Conservation (phyloP, 2,888 invertebrate species). For the Nephrotoma appendiculata region DNA sequence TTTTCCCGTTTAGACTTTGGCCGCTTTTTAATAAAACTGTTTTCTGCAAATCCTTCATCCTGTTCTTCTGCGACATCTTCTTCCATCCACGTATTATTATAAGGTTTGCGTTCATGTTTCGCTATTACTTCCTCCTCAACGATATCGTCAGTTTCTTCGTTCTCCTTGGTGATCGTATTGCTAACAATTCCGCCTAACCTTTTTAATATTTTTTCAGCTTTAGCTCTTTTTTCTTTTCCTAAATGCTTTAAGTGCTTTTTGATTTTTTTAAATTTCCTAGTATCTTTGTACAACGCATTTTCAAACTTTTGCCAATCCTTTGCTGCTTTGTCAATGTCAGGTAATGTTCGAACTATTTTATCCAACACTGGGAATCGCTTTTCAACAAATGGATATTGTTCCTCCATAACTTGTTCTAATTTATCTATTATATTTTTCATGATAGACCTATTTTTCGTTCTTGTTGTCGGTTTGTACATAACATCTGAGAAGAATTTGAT, state of each 20-base stretch:
- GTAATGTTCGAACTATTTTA: slow-evolving; percentile 14
- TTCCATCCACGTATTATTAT: slow-evolving; percentile 24
- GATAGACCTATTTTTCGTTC: slow-evolving; percentile 40
- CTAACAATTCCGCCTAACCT: slow-evolving; percentile 16
- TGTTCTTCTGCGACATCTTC: slow-evolving; percentile 21
- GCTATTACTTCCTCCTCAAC: slow-evolving; percentile 10
- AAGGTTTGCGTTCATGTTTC: slow-evolving; percentile 8
- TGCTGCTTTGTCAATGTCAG: slow-evolving; percentile 25
- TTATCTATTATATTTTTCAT: slow-evolving; percentile 37
- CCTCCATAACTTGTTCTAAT: slow-evolving; percentile 29
- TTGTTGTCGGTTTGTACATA: slow-evolving; percentile 35
- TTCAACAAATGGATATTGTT: slow-evolving; percentile 52
- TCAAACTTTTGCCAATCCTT: slow-evolving; percentile 36
- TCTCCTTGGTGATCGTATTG: background rate
- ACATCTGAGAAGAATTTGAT: slow-evolving; percentile 37
- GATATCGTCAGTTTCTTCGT: slow-evolving; percentile 11
- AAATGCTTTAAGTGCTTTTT: slow-evolving; percentile 6
- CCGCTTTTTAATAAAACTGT: background rate
- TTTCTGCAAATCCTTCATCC: slow-evolving; percentile 9
- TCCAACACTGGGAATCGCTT: slow-evolving; percentile 34
- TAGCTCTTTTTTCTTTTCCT: slow-evolving; percentile 12
- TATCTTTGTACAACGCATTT: slow-evolving; percentile 30
- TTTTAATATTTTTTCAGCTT: slow-evolving; percentile 10
- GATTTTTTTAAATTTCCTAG: slow-evolving; percentile 12
- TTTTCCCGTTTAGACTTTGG: background rate